phyloP scores from a whole-genome alignment of 2,888 invertebrate genomes.

The Aleiodes alternator region DNA sequence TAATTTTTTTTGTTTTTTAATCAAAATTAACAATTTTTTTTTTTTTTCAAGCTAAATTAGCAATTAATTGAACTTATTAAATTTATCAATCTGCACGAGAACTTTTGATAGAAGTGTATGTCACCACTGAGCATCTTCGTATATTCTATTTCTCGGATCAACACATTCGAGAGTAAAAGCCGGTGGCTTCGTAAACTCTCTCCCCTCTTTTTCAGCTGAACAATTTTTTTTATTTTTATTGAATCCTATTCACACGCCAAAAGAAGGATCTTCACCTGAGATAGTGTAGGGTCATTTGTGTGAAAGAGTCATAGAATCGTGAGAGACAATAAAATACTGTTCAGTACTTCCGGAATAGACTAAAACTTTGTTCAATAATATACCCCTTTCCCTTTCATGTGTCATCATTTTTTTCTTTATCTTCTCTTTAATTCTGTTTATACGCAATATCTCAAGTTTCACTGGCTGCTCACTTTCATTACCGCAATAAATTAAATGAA shows the following conservation, averaged over 20 bases:
- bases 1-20: no score
- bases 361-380: slow-evolving; percentile 14
- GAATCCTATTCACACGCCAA: slow-evolving; percentile 7
- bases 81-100: not conserved
- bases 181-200: not conserved
- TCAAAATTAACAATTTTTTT: not conserved
- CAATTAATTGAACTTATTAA: not conserved
- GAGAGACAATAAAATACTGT: slow-evolving; percentile 10
- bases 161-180: slow-evolving; percentile 34
- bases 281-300: slow-evolving; percentile 9
- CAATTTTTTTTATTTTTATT: no score
- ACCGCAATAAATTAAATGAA: slow-evolving; percentile 20
- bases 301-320: slow-evolving; percentile 12
- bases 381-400: slow-evolving; percentile 29
- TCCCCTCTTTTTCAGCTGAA: not conserved
- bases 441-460: not conserved
- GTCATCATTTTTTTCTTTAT: not conserved
- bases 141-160: slow-evolving; percentile 17
- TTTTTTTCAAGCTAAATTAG: no score
- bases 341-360: slow-evolving; percentile 25
- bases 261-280: slow-evolving; percentile 25
- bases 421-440: not conserved
- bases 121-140: not conserved
- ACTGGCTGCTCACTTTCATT: not conserved
- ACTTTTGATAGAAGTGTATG: slow-evolving; percentile 6